Evolutionary conservation across 2,888 invertebrate species (phyloP), one percentile per base, ranked within the genome.

Genomic region (Cynaeus angustus): DNA sequence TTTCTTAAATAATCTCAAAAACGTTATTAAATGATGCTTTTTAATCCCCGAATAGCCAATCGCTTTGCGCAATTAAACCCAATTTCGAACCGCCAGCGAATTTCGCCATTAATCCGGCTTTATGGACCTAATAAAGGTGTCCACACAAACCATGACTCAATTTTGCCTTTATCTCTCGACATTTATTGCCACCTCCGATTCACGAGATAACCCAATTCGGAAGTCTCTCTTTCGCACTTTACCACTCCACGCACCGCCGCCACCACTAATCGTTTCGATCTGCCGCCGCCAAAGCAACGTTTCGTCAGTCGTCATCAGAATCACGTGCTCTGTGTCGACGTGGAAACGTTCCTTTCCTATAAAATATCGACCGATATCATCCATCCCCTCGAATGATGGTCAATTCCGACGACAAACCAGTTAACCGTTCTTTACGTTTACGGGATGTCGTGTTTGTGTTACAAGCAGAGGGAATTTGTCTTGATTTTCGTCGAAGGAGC

Each of bases 401-500:
- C 53, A 53, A 52, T 41, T 64, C 59, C 59, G 46, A 26, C 43
- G 59, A 59, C 59, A 59, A 38, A 10, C 28, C 59, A 52, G 64
- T 64, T 53, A 43, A 41, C 52, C 50, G 13, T 13, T 14, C 43
- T 64, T 64, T 41, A 12, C 37, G 43, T 52, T 13, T 41, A 13
- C 28, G 53, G 41, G 16, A 64, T 64, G 64, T 33, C 43, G 64
- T 64, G 64, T 64, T 53, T 64, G 64, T 64, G 64, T 13, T 64
- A 33, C 16, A 64, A 30, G 16, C 41, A 38, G n/a, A 6, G 53
- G 14, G 64, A 28, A 33, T 64, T 43, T 33, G 26, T 53, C 33
- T 38, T 33, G 9, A n/a, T 2, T 3, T n/a, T 41, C 9, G 12
- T 12, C 41, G 12, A 13, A 6, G 13, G 41, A 26, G 43, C 30